Percentiles rank a stretch among this genome's conserved stretches.
phyloP scores from a whole-genome alignment of 2,888 invertebrate species.

The Gortyna flavago region DNA sequence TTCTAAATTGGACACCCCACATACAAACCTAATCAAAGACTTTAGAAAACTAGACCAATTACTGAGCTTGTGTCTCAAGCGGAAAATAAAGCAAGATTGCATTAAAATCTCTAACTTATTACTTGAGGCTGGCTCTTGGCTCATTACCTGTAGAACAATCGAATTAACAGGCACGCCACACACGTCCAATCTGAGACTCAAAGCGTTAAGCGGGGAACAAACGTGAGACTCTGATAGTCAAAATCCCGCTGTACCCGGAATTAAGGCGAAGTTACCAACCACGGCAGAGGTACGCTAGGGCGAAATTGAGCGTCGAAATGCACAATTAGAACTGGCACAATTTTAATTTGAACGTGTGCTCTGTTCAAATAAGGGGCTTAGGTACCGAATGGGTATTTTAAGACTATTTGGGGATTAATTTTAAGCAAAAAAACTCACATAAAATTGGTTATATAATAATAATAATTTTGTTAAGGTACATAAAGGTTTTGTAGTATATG shows the following conservation, averaged over 20 bases:
- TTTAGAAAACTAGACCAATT: slow-evolving; percentile 51
- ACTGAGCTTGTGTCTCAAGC: slow-evolving; percentile 30
- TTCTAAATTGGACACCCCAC: slow-evolving; percentile 28
- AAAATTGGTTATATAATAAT: not conserved
- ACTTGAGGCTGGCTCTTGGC: slow-evolving; percentile 53
- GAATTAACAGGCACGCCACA: slow-evolving; percentile 65
- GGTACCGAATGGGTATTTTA: slow-evolving; percentile 17
- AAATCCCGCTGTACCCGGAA: slow-evolving; percentile 44
- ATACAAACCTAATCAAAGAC: slow-evolving; percentile 40
- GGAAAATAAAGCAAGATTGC: slow-evolving; percentile 52
- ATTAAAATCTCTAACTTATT: slow-evolving; percentile 65
- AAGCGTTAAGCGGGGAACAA: slow-evolving; percentile 46
- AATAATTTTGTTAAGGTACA: no score
- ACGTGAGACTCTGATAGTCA: slow-evolving; percentile 48
- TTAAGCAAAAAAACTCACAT: not conserved
- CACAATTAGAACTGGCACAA: slow-evolving; percentile 52
- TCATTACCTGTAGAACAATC: slow-evolving; percentile 66
- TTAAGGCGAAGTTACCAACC: slow-evolving; percentile 50
- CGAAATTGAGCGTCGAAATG: slow-evolving; percentile 60
- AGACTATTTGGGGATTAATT: slow-evolving; percentile 1
- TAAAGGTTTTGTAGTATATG: no score
- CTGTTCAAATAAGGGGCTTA: slow-evolving; percentile 36
- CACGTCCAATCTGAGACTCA: slow-evolving; percentile 55
- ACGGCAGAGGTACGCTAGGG: slow-evolving; percentile 40
- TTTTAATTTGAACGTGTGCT: slow-evolving; percentile 59